Evolutionary conservation across 2,797 vertebrate species (phyloP), one percentile per base, ranked within the genome.

Genomic region (Phalanger gymnotis): DNA sequence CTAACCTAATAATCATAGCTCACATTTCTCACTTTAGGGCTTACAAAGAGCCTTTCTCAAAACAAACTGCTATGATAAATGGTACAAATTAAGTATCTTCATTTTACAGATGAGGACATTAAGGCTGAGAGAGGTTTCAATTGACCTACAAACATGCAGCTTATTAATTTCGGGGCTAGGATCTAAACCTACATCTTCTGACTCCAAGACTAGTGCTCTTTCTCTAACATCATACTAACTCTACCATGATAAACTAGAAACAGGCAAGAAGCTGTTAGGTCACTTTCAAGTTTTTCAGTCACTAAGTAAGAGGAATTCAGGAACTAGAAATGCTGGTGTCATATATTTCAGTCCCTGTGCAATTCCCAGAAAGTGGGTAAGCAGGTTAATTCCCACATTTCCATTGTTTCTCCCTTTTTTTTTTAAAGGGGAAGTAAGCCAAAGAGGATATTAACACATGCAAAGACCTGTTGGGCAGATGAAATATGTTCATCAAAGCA

Each of bases 291-390:
- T 87, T 87, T 25, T 25, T 34, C 31, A 87, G 73, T 87, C 4
- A 1, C 22, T 87, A 51, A 73, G 14, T 19, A 73, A 87, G 25
- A 87, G 40, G 40, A 51, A 87, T 87, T 87, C 10, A 28, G 27
- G n/a, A 81, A 91, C 95, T 47, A 55, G 92, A 94, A 91, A 58
- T 81, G 25, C 56, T 94, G 54, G 95, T 30, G 92, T 94, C 11
- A 52, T 73, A 3, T 53, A 47, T 14, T 91, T 96, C 73, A 54
- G 92, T 93, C 51, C 47, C 40, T 89, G 34, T 30, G 7, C 81
- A 47, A 91, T 95, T 94, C 96, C 90, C 91, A 89, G 87, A 94
- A 92, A n/a, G 31, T 87, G 89, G 4, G 47, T 40, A 95, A 93
- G 14, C 16, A 93, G 92, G 19, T 91, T 93, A 28, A 90, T 66